Base-by-base conservation (phyloP, 2,113 vertebrate genomes). In the Scatophagus argus region DNA sequence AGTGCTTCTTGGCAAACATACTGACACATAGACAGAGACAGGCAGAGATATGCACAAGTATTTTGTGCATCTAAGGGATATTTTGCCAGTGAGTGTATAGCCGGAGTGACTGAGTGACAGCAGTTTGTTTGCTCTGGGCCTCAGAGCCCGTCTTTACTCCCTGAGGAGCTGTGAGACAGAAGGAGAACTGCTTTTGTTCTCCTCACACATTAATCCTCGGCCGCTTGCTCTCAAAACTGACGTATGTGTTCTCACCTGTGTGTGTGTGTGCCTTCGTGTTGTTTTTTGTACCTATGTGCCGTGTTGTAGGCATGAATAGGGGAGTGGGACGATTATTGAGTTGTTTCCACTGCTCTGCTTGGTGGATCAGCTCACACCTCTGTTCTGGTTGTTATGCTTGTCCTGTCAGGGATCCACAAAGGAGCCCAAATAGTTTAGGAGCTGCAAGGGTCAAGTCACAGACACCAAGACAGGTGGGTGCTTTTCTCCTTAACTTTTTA, bases 341-440 rank as follows among this genome's bases (percentile, higher is more conserved):
- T 46, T 66, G 75, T 86, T 86, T 90, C 86, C 87, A 70, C 77
- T 54, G 74, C 81, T 74, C 60, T 17, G 62, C 32, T 81, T 61
- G 21, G 77, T 63, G 65, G 81, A 92, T 90, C 90, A 82, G 68
- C 80, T 91, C 87, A 79, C 92, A 92, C 89, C 80, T 81, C 67
- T 8, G 61, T 58, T 64, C 92, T 93, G 91, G 92, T 94, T 94
- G 87, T 89, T 90, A 64, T 83, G 79, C 83, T 93, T 92, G 87
- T 79, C 84, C 86, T 72, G 88, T 89, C 83, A 51, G 85, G 67
- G 63, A 44, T 81, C 54, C 73, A 31, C 74, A 23, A 31, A 75
- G 41, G 56, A 86, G 14, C 86, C 54, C 49, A 47, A 65, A 72
- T 34, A 51, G 58, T 27, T 74, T 14, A 19, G 49, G 43, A 71